Evolutionary conservation across 2,888 invertebrate genomes (phyloP).

Genomic region (Callyntrura sp.): DNA sequence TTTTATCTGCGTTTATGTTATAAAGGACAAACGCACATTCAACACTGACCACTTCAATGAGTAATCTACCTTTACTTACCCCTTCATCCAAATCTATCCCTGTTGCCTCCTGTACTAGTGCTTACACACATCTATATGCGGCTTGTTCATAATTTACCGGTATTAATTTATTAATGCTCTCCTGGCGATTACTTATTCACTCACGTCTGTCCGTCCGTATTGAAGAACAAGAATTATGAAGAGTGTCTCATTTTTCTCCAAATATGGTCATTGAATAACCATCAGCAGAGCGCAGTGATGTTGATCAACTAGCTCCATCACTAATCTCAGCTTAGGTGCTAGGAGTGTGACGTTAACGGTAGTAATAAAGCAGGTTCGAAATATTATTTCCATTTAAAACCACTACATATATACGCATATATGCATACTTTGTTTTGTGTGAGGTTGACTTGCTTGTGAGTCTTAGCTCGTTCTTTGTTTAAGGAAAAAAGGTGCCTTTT

Average conservation of each 20-base stretch:
- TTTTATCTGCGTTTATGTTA: slow-evolving; percentile 9
- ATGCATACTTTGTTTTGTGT: background rate
- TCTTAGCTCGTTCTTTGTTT: slow-evolving; percentile 1
- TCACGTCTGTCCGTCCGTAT: slow-evolving; percentile 44
- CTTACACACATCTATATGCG: background rate
- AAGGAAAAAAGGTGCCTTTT: slow-evolving; percentile 49
- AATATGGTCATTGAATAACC: slow-evolving; percentile 59
- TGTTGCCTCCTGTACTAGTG: background rate
- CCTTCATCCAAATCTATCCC: slow-evolving; percentile 27
- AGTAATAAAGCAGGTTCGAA: slow-evolving; percentile 53
- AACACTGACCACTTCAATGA: too few species aligned
- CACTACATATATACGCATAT: background rate
- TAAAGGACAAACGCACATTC: background rate
- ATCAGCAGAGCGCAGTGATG: slow-evolving; percentile 16
- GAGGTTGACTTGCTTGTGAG: slow-evolving; percentile 1
- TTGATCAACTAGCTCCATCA: slow-evolving; percentile 13
- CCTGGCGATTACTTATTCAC: slow-evolving; percentile 61
- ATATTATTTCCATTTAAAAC: slow-evolving; percentile 44
- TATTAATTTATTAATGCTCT: slow-evolving; percentile 64
- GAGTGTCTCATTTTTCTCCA: slow-evolving; percentile 62
- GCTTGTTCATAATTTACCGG: slow-evolving; percentile 55
- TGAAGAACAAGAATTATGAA: slow-evolving; percentile 64
- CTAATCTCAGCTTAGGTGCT: slow-evolving; percentile 41
- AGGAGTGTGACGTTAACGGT: slow-evolving; percentile 61
- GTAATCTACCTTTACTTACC: background rate